Base-by-base conservation (phyloP, 2,888 invertebrate species). In the Xanthorhoe designata region DNA sequence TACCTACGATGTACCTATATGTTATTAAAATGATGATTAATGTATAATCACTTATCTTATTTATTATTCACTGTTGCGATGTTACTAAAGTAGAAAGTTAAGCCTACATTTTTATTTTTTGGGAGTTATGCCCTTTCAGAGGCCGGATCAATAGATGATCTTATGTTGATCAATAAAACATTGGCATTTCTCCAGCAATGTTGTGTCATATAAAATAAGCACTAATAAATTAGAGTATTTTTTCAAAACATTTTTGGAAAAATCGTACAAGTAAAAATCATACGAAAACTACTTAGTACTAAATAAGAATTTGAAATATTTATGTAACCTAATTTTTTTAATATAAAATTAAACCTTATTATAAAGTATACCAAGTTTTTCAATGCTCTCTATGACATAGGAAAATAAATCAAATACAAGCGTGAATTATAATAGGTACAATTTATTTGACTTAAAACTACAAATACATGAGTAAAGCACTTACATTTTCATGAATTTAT, bases 361-460 rank as follows among this genome's bases (percentile, higher is more conserved):
- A 24, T 24, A 55, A 53, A 53, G n/a, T 3, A 45, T 4, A 45
- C 45, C 45, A n/a, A 13, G 45, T 15, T 15, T 45, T 45, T 45
- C 13, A 47, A 17, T 47, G 17, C 47, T 8, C 13, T 51, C 8
- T 3, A 8, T 17, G 0, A 47, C 1, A 0, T 17, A 47, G 7
- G n/a, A 2, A 32, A 47, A 55, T 52, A 49, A 68, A 63, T 67
- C 35, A 70, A 70, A 68, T 71, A 13, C 65, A 61, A 52, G 58
- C 32, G 18, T 35, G 47, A 55, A 49, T 66, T 47, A 62, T 61
- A 69, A 79, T 84, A 84, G 81, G 81, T 90, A 88, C 85, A 84
- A 78, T 90, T 89, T 89, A 89, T 88, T 89, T 85, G 83, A 83
- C 90, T 90, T 90, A 90, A 75, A 86, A 76, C 87, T 89, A 89